Evolutionary conservation across 2,113 vertebrate genomes (phyloP).

Genomic region (Podocnemis expansa): DNA sequence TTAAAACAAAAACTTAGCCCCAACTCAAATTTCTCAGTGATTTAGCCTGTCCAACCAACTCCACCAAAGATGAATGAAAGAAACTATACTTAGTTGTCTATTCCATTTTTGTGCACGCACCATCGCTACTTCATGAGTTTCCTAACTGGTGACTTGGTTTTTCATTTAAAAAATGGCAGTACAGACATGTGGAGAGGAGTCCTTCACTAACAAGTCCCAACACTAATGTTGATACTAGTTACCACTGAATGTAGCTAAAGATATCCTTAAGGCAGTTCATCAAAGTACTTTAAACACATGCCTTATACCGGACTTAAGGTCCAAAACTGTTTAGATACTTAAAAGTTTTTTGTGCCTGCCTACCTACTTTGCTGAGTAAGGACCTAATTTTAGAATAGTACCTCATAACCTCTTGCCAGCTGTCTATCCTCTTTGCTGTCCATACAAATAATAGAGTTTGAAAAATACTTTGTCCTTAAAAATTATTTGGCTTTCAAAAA

Average conservation of each 20-base stretch:
- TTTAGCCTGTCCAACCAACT: background rate
- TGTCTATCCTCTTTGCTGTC: background rate
- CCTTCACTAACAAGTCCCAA: background rate
- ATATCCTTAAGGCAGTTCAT: background rate
- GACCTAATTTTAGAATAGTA: background rate
- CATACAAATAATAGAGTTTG: background rate
- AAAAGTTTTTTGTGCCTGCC: background rate
- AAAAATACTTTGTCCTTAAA: background rate
- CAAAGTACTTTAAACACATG: background rate
- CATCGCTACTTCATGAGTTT: background rate
- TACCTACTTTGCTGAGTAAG: background rate
- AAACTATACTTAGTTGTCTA: background rate
- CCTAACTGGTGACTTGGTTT: background rate
- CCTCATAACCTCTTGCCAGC: background rate
- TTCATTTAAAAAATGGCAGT: background rate
- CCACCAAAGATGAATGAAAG: background rate
- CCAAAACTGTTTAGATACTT: background rate
- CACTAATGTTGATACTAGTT: background rate
- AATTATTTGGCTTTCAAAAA: background rate
- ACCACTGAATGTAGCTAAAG: background rate
- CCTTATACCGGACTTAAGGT: background rate
- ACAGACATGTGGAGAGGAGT: background rate
- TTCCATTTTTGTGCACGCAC: background rate
- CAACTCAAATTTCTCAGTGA: background rate
- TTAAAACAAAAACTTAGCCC: slow-evolving; percentile 19